Base-by-base conservation (phyloP, 2,888 invertebrate species). In the Margaritifera margaritifera region DNA sequence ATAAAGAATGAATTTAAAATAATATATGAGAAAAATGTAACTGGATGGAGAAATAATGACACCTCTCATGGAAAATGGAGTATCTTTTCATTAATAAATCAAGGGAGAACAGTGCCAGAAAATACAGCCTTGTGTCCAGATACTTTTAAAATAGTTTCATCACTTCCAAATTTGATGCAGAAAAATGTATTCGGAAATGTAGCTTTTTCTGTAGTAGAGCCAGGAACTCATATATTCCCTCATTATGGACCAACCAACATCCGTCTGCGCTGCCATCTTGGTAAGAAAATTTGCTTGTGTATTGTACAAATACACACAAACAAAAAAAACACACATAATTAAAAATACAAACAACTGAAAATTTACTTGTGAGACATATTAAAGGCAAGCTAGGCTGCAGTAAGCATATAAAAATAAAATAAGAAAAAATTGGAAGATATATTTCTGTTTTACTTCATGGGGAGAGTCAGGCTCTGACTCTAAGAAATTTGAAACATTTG, bases 191-290 rank as follows among this genome's bases (percentile, higher is more conserved):
- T 89, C 80, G 86, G 86, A 50, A 87, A 88, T 80, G 87, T 82
- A 20, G 75, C 84, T 15, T 89, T 88, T 70, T 89, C 89, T 8
- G 83, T 88, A 3, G 69, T 88, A n/a, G 72, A 83, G 22, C 86
- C 88, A 57, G 81, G 81, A 6, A 89, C 88, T 2, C 58, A 62
- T 5, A 84, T 89, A 22, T 65, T 77, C 1, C 79, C 81, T 59
- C 89, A 89, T 69, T 87, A 81, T 80, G 89, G 89, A 24, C 85
- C 89, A 51, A 86, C 86, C 50, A 89, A 89, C 72, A 79, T 84
- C 50, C 74, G 88, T 64, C 72, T 88, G 4, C 75, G 89, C 55
- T 87, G 88, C 65, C 89, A 89, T 74, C 71, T 89, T 58, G 86
- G 87, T 87, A 76, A 72, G 72, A 51, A 56, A 51, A 53, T 25